Base-by-base conservation (phyloP, 2,888 invertebrate genomes). In the Phaonia tiefii region DNA sequence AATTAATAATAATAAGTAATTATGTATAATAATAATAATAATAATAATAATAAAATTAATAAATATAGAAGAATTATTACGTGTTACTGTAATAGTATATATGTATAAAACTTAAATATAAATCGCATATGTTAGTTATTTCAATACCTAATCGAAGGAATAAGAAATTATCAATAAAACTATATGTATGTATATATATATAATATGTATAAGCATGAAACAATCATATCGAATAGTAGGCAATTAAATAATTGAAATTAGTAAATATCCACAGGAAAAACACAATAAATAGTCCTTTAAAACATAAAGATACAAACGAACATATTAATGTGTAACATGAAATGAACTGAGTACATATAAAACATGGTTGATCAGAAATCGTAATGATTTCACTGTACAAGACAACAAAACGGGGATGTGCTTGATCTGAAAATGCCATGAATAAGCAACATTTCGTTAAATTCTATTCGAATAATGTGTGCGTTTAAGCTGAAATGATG, bases 61-160 rank as follows among this genome's bases (percentile, higher is more conserved):
- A 63, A 63, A 63, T 63, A 63, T 63, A 63, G 63, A 37, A 20
- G 39, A 39, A 39, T 60, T 39, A 31, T 31, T 31, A 31, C 31
- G 3, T 31, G 31, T 31, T 31, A 8, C 31, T 31, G 31, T 31
- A 31, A 31, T 31, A 31, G 31, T 31, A 31, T 31, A 31, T 22
- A 63, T 5, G 42, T 63, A 63, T 63, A 63, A 63, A 63, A 63
- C 63, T 42, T 63, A 63, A 63, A 42, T 42, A 42, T 63, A 63
- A 63, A 63, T 63, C 22, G 20, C 42, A 37, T 63, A 39, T 7
- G 15, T 31, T 60, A 39, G 17, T 42, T 63, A 31, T 8, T 31
- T 5, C 25, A 54, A 2, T 37, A 22, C 42, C 22, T 20, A 42
- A 22, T 63, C 2, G 22, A 22, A 63, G 63, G 5, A 39, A 60